Evolutionary conservation across 2,113 vertebrate species (phyloP).

Genomic region (rabbit (Oryctolagus cuniculus)): DNA sequence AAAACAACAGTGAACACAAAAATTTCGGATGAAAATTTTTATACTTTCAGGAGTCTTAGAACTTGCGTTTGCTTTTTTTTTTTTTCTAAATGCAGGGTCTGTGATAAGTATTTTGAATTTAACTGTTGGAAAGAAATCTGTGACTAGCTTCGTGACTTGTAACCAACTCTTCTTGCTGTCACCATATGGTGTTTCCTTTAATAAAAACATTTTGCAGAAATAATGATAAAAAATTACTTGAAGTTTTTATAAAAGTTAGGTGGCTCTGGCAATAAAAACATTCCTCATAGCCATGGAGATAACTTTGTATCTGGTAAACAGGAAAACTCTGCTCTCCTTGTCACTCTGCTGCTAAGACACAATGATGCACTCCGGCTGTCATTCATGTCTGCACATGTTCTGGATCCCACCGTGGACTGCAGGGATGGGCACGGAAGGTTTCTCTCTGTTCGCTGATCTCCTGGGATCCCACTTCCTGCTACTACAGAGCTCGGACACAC

Average conservation of each 20-base stretch:
- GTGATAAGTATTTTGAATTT: slow-evolving; percentile 76
- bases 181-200: slow-evolving; percentile 85
- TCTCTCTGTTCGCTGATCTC: not conserved
- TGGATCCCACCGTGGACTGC: not conserved
- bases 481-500: not conserved
- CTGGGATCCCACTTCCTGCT: not conserved
- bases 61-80: not conserved
- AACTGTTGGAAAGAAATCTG: slow-evolving; percentile 75
- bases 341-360: not conserved
- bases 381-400: not conserved
- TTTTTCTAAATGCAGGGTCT: slow-evolving; percentile 70
- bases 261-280: slow-evolving; percentile 76
- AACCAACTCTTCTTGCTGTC: slow-evolving; percentile 78
- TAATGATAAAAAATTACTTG: slow-evolving; percentile 82
- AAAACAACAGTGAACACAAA: not conserved
- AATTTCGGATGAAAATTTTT: slow-evolving; percentile 26
- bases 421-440: not conserved
- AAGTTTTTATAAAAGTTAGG: slow-evolving; percentile 74
- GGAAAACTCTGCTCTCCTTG: slow-evolving; percentile 7
- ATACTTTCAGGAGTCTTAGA: slow-evolving; percentile 42
- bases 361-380: not conserved
- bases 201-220: slow-evolving; percentile 83
- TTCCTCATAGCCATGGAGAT: slow-evolving; percentile 52
- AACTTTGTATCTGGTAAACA: slow-evolving; percentile 32
- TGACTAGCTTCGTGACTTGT: slow-evolving; percentile 83